Percentiles rank a stretch among this genome's conserved stretches.
phyloP scores from a whole-genome alignment of 1,140 invertebrate genomes.

The Bombus affinis region DNA sequence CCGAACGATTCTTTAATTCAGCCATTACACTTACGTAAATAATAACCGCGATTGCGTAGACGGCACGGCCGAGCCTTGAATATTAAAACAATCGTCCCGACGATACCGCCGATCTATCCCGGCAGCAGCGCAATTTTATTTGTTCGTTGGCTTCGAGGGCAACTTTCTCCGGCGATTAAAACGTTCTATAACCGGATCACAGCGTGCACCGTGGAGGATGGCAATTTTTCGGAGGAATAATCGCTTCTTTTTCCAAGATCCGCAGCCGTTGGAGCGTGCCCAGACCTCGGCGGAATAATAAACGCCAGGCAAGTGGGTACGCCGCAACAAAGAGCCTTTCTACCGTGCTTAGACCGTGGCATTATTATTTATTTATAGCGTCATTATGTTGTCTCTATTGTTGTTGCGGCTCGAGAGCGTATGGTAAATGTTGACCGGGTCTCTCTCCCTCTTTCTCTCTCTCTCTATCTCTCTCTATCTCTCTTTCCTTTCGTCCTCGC shows the following conservation, averaged over 20 bases:
- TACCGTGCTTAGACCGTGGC: constrained; percentile 65
- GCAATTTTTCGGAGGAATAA: neutral
- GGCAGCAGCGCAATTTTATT: neutral
- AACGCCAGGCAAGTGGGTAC: constrained; percentile 58
- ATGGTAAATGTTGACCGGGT: constrained; percentile 63
- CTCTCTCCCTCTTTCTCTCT: constrained; percentile 19
- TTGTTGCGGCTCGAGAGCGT: constrained; percentile 53
- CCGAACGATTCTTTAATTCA: neutral
- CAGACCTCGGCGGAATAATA: constrained; percentile 54
- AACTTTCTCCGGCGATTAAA: neutral
- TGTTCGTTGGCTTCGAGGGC: neutral
- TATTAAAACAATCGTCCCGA: neutral
- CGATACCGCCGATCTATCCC: neutral
- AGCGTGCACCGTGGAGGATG: neutral
- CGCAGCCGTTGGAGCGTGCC: constrained; percentile 46
- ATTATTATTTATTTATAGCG: constrained; percentile 76
- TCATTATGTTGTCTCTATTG: constrained; percentile 75
- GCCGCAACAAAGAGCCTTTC: constrained; percentile 58
- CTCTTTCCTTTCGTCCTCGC: constrained; percentile 29
- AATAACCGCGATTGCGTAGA: neutral
- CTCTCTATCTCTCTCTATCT: neutral
- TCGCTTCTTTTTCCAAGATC: constrained; percentile 27
- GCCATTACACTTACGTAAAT: constrained; percentile 11
- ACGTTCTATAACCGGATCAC: neutral
- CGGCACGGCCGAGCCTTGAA: neutral